Percentiles rank a stretch among this genome's conserved stretches.
Evolutionary conservation across 1,140 invertebrate species (phyloP).

Genomic region (Acromyrmex heyeri): DNA sequence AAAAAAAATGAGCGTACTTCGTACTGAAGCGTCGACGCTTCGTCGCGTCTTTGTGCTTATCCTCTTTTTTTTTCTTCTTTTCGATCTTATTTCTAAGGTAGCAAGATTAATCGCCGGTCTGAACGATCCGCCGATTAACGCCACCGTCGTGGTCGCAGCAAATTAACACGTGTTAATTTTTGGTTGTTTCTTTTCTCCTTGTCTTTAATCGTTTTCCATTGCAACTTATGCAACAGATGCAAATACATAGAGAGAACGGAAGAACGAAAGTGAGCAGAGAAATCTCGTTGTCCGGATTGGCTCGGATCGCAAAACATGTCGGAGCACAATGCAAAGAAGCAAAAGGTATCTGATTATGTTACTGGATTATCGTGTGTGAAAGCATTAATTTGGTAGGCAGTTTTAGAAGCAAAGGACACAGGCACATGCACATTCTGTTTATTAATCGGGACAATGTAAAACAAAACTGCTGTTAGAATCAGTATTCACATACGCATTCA

Average conservation of each 20-base stretch:
- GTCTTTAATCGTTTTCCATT: constrained; percentile 36
- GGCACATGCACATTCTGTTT: constrained; percentile 87
- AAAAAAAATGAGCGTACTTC: constrained; percentile 39
- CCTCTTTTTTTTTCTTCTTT: constrained; percentile 28
- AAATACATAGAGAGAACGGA: constrained; percentile 54
- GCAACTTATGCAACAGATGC: constrained; percentile 30
- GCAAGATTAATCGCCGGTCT: constrained; percentile 64
- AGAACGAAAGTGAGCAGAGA: constrained; percentile 17
- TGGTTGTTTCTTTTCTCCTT: not conserved
- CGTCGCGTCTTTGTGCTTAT: constrained; percentile 39
- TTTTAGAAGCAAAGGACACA: constrained; percentile 84
- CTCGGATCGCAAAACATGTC: constrained; percentile 69
- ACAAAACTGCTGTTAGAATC: constrained; percentile 81
- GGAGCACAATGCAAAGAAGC: constrained; percentile 75
- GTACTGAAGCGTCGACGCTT: constrained; percentile 53
- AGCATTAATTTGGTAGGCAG: constrained; percentile 78
- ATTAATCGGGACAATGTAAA: constrained; percentile 86
- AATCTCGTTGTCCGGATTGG: constrained; percentile 37
- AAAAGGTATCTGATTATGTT: constrained; percentile 63
- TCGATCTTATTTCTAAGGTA: constrained; percentile 48
- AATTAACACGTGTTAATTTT: constrained; percentile 83
- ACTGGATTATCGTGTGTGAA: constrained; percentile 64
- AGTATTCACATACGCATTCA: constrained; percentile 76
- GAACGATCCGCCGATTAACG: constrained; percentile 69
- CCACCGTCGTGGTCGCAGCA: constrained; percentile 84